Base-by-base conservation (phyloP, 2,113 vertebrate species). In the Tichodroma muraria region DNA sequence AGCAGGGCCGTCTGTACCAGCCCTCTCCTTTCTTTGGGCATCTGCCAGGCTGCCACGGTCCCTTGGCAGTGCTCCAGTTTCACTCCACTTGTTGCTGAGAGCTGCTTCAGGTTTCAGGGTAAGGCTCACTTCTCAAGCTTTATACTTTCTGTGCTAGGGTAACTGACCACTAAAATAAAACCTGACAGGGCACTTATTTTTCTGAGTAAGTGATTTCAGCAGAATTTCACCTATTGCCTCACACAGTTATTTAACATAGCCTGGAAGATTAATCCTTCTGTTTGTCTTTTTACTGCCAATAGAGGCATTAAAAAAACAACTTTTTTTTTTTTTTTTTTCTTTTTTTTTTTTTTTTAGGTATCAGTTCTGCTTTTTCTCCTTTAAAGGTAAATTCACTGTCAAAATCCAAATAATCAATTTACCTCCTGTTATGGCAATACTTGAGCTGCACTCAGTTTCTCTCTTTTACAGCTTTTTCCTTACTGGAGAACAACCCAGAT, bases 31-130 rank as follows among this genome's bases (percentile, higher is more conserved):
- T 59, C 68, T 54, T 33, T 52, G 82, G 64, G 44, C 47, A 47
- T 66, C 45, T 56, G 56, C 77, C 81, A 88, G 82, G 35, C 81
- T 75, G 47, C 45, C 80, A 37, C 2, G 1, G 56, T 72, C 35
- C 56, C 53, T 63, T 59, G 89, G 85, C 94, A 73, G 27, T 47
- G 11, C 59, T 87, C 88, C 85, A 44, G 19, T 21, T 80, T 61
- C 72, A 81, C 84, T 86, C 93, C 54, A 12, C 94, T 83, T 84
- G 69, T 88, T 76, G 89, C 94, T 76, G 90, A 81, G 78, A 73
- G 61, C 68, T 80, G 79, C 70, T 83, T 77, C 87, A 92, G 85
- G 82, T 90, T 47, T 66, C 21, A 38, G 47, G 57, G 40, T 56
- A 47, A 47, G 64, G 20, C 35, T 40, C 73, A 40, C 65, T 42